phyloP scores from a whole-genome alignment of 2,797 vertebrate genomes.

The Dipus sagitta region DNA sequence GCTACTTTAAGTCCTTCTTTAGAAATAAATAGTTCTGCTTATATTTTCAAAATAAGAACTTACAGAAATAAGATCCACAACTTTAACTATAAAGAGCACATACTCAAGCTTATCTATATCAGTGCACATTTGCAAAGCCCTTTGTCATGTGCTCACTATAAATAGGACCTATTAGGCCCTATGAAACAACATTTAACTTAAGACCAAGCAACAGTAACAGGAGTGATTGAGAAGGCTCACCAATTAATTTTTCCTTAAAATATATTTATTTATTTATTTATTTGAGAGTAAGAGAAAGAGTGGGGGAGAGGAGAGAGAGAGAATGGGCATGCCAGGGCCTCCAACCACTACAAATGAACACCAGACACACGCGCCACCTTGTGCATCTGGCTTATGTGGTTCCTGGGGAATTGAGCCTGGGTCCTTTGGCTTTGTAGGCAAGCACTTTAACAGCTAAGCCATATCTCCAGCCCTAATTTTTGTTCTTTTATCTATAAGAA shows the following conservation, averaged over 20 bases:
- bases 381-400: no score
- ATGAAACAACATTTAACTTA: slow-evolving; percentile 66
- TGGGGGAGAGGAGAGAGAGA: no score
- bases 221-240: slow-evolving; percentile 44
- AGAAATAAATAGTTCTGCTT: slow-evolving; percentile 49
- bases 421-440: no score
- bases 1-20: not conserved
- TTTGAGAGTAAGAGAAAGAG: no score
- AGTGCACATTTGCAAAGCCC: not conserved
- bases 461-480: no score
- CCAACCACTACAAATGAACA: no score
- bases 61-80: slow-evolving; percentile 28
- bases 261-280: no score
- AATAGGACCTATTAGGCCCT: slow-evolving; percentile 58
- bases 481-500: slow-evolving; percentile 41
- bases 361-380: no score
- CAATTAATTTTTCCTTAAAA: not conserved
- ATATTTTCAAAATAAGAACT: slow-evolving; percentile 55
- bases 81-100: slow-evolving; percentile 48
- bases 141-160: slow-evolving; percentile 53
- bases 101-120: not conserved
- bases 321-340: no score
- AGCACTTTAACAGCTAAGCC: no score
- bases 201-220: slow-evolving; percentile 55
- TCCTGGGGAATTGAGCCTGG: no score